phyloP scores from a whole-genome alignment of 1,140 invertebrate species.

The Diorhabda sublineata region DNA sequence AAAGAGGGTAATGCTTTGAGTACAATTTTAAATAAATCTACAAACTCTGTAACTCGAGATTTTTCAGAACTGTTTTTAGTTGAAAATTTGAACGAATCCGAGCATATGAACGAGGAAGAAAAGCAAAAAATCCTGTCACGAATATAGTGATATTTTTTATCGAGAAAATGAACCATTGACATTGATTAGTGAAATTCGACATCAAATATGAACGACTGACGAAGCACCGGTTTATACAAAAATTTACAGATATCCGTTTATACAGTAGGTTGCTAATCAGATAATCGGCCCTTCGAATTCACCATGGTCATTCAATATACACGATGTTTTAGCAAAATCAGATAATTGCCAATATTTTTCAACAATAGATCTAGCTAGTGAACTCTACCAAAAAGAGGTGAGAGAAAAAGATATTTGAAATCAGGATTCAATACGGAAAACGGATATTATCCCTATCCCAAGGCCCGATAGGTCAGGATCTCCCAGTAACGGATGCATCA shows the following conservation, averaged over 20 bases:
- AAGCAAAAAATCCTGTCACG: slow-evolving; percentile 1
- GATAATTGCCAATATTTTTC: slow-evolving; percentile 29
- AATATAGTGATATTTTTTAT: slow-evolving; percentile 17
- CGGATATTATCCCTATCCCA: too few relatives aligned
- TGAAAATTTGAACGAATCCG: not conserved
- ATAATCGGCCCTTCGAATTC: slow-evolving; percentile 12
- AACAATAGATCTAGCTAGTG: slow-evolving; percentile 42
- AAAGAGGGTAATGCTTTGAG: not conserved
- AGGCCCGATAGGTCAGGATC: slow-evolving; percentile 30
- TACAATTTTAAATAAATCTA: not conserved
- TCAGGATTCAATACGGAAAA: slow-evolving; percentile 27
- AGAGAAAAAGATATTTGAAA: slow-evolving; percentile 39
- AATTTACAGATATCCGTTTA: too few relatives aligned
- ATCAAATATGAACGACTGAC: too few relatives aligned
- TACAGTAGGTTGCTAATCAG: slow-evolving; percentile 2
- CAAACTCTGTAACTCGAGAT: not conserved
- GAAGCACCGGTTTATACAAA: too few relatives aligned
- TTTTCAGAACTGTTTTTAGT: not conserved
- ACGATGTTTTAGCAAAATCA: slow-evolving; percentile 26
- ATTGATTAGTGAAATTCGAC: too few relatives aligned
- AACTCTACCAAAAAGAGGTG: slow-evolving; percentile 40
- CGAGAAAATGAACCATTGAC: not conserved
- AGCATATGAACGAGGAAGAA: slow-evolving; percentile 17
- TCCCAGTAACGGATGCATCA: slow-evolving; percentile 32
- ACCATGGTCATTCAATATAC: slow-evolving; percentile 18